A percentile compares a stretch with the other conserved stretches of the same genome.
phyloP scores from a whole-genome alignment of 2,113 vertebrate genomes.

The Pseudolaguvia tuberculata region DNA sequence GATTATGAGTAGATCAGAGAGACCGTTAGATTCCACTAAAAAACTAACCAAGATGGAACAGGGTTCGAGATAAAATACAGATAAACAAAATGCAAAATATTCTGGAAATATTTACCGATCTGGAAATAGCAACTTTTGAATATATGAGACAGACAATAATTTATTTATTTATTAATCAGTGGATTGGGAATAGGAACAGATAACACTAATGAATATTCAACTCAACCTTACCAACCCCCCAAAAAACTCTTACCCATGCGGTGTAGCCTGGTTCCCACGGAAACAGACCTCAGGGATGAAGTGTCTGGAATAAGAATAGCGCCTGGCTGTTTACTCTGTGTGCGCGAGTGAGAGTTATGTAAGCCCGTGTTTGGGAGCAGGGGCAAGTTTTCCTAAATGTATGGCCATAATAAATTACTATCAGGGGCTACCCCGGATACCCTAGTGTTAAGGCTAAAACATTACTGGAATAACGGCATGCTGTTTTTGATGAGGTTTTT shows the following conservation, averaged over 20 bases:
- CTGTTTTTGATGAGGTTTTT: neutral
- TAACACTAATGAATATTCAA: constrained; percentile 19
- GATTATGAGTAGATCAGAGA: too few species aligned
- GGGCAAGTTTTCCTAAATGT: neutral
- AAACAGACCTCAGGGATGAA: constrained; percentile 30
- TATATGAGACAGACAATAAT: too few species aligned
- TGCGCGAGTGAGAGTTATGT: constrained; percentile 3
- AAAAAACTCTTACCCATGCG: neutral
- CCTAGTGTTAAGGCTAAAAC: neutral
- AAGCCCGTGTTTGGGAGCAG: constrained; percentile 18
- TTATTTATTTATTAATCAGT: too few species aligned
- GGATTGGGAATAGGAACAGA: neutral
- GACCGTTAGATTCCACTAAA: neutral
- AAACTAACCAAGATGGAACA: neutral
- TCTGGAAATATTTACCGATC: neutral
- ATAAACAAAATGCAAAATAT: neutral
- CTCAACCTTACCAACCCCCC: neutral
- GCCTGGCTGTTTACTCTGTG: constrained; percentile 20
- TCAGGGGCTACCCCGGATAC: neutral
- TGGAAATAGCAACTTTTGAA: neutral
- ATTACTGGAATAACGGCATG: neutral
- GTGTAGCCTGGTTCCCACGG: constrained; percentile 53
- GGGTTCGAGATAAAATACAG: neutral
- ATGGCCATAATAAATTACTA: constrained; percentile 3
- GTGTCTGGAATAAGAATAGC: constrained; percentile 31